These are phyloP conservation scores for Geotrupes spiniger DNA, from an alignment of 2,888 invertebrate species.

Conservation along the genomic window DNA sequence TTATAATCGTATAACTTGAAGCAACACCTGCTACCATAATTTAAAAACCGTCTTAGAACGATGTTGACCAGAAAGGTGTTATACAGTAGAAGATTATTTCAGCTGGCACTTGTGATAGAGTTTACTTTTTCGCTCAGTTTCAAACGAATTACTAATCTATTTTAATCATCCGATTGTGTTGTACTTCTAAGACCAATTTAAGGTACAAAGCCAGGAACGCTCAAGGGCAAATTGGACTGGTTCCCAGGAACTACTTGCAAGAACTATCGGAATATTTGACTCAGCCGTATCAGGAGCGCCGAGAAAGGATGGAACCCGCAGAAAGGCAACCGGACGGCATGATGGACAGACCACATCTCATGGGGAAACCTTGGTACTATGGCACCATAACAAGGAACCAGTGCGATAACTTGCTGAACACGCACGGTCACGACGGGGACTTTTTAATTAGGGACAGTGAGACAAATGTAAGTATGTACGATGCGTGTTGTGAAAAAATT, in stretches of 20 bases:
- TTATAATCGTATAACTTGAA: too few relatives aligned
- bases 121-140: too few relatives aligned
- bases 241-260: conserved; percentile 93
- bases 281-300: conserved; percentile 69
- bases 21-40: too few relatives aligned
- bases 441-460: conserved; percentile 98
- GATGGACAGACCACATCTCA: conserved; percentile 65
- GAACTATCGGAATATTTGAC: conserved; percentile 87
- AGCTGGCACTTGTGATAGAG: too few relatives aligned
- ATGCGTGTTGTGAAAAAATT: too few relatives aligned
- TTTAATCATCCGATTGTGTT: too few relatives aligned
- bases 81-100: too few relatives aligned
- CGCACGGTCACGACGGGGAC: conserved; percentile 95
- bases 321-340: conserved; percentile 44
- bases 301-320: conserved; percentile 46
- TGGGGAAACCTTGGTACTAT: conserved; percentile 94
- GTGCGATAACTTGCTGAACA: conserved; percentile 93
- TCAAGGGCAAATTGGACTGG: conserved; percentile 89
- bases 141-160: too few relatives aligned
- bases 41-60: too few relatives aligned
- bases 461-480: conserved; percentile 90
- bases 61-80: too few relatives aligned
- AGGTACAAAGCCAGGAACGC: conserved; percentile 88
- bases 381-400: conserved; percentile 94
- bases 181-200: too few relatives aligned